Base-by-base conservation (phyloP, 2,888 invertebrate genomes). In the Camptogramma bilineatum region DNA sequence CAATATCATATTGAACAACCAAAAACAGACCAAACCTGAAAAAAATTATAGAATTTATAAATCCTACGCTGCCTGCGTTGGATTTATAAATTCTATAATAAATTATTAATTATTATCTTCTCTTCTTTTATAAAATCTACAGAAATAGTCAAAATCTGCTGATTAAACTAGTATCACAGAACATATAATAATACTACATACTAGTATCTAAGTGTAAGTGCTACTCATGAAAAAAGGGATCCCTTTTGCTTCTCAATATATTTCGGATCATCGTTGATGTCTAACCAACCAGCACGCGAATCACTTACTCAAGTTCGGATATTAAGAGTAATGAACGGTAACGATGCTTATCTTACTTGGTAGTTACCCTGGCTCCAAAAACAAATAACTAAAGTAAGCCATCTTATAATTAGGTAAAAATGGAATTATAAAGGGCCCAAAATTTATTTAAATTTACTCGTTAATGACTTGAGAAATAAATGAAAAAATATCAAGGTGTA, bases 401-500 rank as follows among this genome's bases (percentile, higher is more conserved):
- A 34, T 2, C 42, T 44, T 75, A 66, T 75, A 85, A 84, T 82
- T 81, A 83, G 76, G 68, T 74, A 76, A 81, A 79, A 82, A 73
- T 71, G 66, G 79, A 83, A 83, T 81, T 82, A 79, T 71, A 83
- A 83, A 74, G 69, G 74, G 68, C 66, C 73, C 71, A 57, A 80
- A 84, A 86, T 85, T 85, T 86, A 86, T 86, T 87, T 80, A 83
- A 77, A 81, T 83, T 82, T n/a, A 83, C 80, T 81, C 69, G 73
- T 77, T 71, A 76, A 80, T 80, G 77, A 72, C 70, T n/a, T n/a
- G 73, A 64, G 72, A 83, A 84, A 80, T 77, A 78, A 81, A 81
- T 82, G 78, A 82, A 81, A n/a, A 81, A 78, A 81, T 87, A 86
- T 85, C 85, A 86, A 85, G 82, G 80, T 81, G 78, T 88, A 90